Conservation (phyloP, 2,888 invertebrate species). For the Zele albiditarsus region DNA sequence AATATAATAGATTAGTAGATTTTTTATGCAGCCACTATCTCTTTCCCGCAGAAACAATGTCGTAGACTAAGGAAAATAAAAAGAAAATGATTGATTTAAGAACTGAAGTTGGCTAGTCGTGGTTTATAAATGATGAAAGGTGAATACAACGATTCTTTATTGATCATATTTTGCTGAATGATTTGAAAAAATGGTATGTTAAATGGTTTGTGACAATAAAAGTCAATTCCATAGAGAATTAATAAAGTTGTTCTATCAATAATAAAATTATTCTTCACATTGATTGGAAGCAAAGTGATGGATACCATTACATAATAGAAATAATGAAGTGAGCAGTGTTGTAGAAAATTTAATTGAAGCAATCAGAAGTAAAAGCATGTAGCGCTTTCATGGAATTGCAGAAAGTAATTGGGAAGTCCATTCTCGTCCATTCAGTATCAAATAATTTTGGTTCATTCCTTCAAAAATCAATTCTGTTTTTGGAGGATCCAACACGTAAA, state of each 20-base stretch:
- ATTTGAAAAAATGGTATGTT: conserved; percentile 23
- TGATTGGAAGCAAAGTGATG: conserved; percentile 10
- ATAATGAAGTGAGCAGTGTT: neutral
- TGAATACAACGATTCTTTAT: conserved; percentile 34
- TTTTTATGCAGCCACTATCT: conserved; percentile 46
- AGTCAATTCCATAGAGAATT: conserved; percentile 14
- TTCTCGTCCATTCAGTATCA: neutral
- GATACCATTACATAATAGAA: conserved; percentile 3
- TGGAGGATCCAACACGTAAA: conserved; percentile 32
- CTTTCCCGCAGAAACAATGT: conserved; percentile 28
- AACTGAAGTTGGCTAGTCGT: conserved; percentile 31
- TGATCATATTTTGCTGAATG: conserved; percentile 15
- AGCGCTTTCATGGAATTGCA: conserved; percentile 10
- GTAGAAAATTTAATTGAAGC: neutral
- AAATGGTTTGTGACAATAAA: conserved; percentile 27
- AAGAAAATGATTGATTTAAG: conserved; percentile 24
- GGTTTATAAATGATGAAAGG: conserved; percentile 27
- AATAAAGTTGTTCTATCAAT: neutral
- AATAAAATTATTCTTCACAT: conserved; percentile 15
- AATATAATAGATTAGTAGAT: conserved; percentile 37
- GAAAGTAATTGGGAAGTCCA: neutral
- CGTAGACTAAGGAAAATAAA: conserved; percentile 30
- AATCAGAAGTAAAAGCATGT: neutral
- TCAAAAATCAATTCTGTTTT: neutral
- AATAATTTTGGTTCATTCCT: neutral